Base-by-base conservation (phyloP, 2,888 invertebrate species). In the Crossocerus cetratus region DNA sequence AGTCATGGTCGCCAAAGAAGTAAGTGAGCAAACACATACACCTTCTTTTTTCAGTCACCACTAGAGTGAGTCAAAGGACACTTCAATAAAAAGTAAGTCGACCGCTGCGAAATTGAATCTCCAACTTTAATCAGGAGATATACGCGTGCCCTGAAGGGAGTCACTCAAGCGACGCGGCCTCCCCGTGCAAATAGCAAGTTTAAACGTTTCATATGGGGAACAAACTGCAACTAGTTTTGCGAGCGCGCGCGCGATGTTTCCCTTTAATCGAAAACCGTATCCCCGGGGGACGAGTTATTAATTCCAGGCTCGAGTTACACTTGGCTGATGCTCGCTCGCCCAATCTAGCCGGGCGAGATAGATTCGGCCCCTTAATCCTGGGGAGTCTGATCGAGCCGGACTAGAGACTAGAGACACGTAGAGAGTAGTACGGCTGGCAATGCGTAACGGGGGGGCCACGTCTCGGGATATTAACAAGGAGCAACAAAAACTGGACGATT, bases 1-100 rank as follows among this genome's bases (percentile, higher is more conserved):
- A 11, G 80, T 90, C 65, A 91, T 91, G 91, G 80, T 91, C 43
- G 86, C 91, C 67, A 90, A 90, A 82, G 89, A 91, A 88, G 91
- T 91, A 80, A 85, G 80, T 49, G 5, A 43, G 43, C 13, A 5
- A 3, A n/a, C 22, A n/a, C 21, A 11, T 21, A 16, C 43, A 60
- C 60, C n/a, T 43, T 60, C 44, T 18, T 16, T n/a, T n/a, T n/a
- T n/a, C 2, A 32, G 8, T 32, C 23, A 1, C 8, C 32, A 8
- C 0, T 32, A 32, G 1, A 32, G 11, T 8, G 1, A 8, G 32
- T 32, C 32, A 32, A 32, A 32, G 32, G 32, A 32, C 2, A 3
- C 11, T 32, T 32, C 11, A 32, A 32, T 32, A 32, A 32, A 32
- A 11, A 4, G 1, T 32, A 11, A 5, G 32, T 8, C 8, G 32